Evolutionary conservation across 2,888 invertebrate species (phyloP), one percentile per base, ranked within the genome.

Genomic region (Patella ulyssiponensis): DNA sequence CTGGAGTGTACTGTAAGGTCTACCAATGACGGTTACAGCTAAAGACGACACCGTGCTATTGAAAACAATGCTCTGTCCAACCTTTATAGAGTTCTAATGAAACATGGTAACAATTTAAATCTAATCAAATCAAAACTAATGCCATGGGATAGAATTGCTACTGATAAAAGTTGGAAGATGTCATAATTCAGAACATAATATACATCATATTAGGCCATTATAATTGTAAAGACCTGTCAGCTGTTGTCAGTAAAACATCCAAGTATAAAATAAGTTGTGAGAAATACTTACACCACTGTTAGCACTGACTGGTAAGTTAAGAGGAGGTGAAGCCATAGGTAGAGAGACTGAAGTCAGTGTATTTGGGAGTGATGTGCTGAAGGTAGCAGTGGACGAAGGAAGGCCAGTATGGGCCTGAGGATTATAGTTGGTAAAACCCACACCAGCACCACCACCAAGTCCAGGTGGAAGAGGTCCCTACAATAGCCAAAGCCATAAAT

Each of bases 241-340:
- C n/a, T n/a, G n/a, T 44, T n/a, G 51, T 51, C n/a, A 17, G 53
- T n/a, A 53, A 73, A 73, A 53, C 17, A 44, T 23, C 27, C 53
- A 51, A 51, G 44, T 33, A 27, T 20, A 76, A 20, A 54, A 70
- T 27, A 44, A 69, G 23, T 53, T 27, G 23, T 69, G 52, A n/a
- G 27, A 76, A 53, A 64, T 78, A 85, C 86, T 85, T 84, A 87
- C 86, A 77, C 83, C 80, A 76, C 80, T 85, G 64, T 84, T 79
- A 64, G 81, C 79, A 75, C 81, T 85, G 71, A 81, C 71, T 75
- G 82, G 81, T 78, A 82, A 82, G 77, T 80, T 82, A 54, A 81
- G 81, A 73, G 84, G 82, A 75, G 86, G 82, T 52, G 84, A 83
- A 58, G 85, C 77, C 84, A 86, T 83, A 77, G 72, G 80, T 79